Conservation (phyloP, 1,140 invertebrate genomes). For the Xylocopa sonorina region DNA sequence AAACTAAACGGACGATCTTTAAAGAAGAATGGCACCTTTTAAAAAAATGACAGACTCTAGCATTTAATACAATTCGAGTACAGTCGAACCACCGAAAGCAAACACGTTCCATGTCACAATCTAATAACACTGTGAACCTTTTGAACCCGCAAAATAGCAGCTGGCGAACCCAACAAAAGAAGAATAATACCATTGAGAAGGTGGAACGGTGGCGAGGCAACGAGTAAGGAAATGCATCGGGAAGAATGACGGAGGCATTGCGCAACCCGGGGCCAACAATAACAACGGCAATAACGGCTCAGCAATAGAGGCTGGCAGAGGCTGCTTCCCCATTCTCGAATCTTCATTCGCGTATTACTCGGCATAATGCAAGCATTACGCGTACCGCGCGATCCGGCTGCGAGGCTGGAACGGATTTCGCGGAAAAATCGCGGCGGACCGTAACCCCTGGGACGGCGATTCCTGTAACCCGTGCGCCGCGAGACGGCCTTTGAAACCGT, state of each 20-base stretch:
- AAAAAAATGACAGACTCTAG: no score
- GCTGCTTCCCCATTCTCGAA: slow-evolving; percentile 38
- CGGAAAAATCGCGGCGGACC: slow-evolving; percentile 19
- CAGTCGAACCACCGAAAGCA: no score
- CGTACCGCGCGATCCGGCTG: background rate
- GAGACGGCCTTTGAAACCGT: slow-evolving; percentile 52
- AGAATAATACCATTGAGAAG: background rate
- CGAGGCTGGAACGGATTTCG: slow-evolving; percentile 33
- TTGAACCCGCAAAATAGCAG: background rate
- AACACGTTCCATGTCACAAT: no score
- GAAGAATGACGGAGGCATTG: slow-evolving; percentile 65
- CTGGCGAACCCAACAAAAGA: background rate
- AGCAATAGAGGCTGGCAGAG: slow-evolving; percentile 1
- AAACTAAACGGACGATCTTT: no score
- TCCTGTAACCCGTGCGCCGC: slow-evolving; percentile 31
- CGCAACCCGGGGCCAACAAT: slow-evolving; percentile 52
- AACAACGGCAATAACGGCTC: slow-evolving; percentile 49
- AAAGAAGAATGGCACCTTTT: no score
- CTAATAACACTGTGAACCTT: background rate
- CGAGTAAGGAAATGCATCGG: slow-evolving; percentile 45
- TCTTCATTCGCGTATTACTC: slow-evolving; percentile 46
- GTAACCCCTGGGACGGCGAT: slow-evolving; percentile 23
- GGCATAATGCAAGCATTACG: slow-evolving; percentile 53
- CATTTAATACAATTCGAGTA: no score
- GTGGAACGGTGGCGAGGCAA: background rate